Evolutionary conservation across 2,797 vertebrate genomes (phyloP).

Genomic region (Rhynchonycteris naso): DNA sequence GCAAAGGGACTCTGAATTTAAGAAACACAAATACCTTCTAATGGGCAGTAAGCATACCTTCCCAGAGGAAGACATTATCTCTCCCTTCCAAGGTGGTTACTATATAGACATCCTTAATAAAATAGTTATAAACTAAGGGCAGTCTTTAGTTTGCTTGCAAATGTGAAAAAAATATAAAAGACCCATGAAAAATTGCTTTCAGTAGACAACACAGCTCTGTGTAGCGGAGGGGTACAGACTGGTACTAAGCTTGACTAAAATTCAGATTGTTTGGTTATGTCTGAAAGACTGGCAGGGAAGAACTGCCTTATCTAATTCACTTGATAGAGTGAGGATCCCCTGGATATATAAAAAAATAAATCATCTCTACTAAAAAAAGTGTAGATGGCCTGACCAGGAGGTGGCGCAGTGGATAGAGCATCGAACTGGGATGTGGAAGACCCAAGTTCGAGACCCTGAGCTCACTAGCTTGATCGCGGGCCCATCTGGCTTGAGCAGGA

Average conservation of each 20-base stretch:
- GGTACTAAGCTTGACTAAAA: background rate
- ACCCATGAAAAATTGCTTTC: background rate
- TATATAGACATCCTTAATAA: background rate
- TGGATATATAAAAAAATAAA: background rate
- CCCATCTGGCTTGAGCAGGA: too few species aligned
- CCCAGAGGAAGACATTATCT: background rate
- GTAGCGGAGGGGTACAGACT: background rate
- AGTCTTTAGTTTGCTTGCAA: background rate
- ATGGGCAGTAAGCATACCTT: background rate
- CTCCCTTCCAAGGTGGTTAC: background rate
- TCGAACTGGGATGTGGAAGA: too few species aligned
- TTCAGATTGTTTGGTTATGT: background rate
- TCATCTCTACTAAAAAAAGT: background rate
- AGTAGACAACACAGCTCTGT: background rate
- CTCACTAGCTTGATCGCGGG: too few species aligned
- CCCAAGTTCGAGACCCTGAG: too few species aligned
- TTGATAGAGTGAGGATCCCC: background rate
- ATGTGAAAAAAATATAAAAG: background rate
- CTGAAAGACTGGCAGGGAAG: background rate
- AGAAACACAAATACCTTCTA: background rate
- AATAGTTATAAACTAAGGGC: background rate
- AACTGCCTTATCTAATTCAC: background rate
- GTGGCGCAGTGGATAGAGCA: too few species aligned
- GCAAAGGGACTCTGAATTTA: background rate
- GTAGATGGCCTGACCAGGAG: too few species aligned